Base-by-base conservation (phyloP, 1,140 invertebrate genomes). In the Drosophila sechellia region DNA sequence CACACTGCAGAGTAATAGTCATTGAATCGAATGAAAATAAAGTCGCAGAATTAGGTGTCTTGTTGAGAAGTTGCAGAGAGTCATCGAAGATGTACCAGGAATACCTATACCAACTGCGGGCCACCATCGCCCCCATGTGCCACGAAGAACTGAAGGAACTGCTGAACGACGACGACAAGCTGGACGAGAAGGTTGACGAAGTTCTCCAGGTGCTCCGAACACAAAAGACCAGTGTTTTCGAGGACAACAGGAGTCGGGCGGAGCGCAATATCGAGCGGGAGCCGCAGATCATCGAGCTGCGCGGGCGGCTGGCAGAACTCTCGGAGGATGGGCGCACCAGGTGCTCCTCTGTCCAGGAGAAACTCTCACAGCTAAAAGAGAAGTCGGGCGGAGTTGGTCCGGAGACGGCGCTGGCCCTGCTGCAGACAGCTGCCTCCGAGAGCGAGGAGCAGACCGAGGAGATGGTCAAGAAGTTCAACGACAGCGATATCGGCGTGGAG, bases 401-500 rank as follows among this genome's bases (percentile, higher is more conserved):
- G 52, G 97, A 98, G 77, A 96, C 96, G 27, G 95, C 96, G 11
- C 92, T 97, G 61, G 97, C 97, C 0, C 90, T 98, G 35, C 93
- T 98, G 13, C 96, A 98, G 94, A 95, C 97, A 39, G 95, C 96
- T 13, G 95, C 96, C 49, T 96, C 97, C 54, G 96, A 97, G 94
- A 95, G 95, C 49, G 97, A 98, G 93, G 97, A 98, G 93, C 94
- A 97, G 92, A 97, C 97, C 27, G 97, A 98, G 92, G 94, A 94
- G 58, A 89, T 96, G 43, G 95, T 96, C 1, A 95, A 97, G 87
- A 95, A 95, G 69, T 97, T 98, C 91, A 93, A 97, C 43, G 93
- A 94, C 31, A 95, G 95, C 42, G 95, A 96, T 69, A 93, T 95
- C 13, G 95, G 95, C 74, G 93, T 97, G 0, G 97, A 98, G 20